Evolutionary conservation across 2,797 vertebrate species (phyloP).

Genomic region (Denticeps clupeoides): DNA sequence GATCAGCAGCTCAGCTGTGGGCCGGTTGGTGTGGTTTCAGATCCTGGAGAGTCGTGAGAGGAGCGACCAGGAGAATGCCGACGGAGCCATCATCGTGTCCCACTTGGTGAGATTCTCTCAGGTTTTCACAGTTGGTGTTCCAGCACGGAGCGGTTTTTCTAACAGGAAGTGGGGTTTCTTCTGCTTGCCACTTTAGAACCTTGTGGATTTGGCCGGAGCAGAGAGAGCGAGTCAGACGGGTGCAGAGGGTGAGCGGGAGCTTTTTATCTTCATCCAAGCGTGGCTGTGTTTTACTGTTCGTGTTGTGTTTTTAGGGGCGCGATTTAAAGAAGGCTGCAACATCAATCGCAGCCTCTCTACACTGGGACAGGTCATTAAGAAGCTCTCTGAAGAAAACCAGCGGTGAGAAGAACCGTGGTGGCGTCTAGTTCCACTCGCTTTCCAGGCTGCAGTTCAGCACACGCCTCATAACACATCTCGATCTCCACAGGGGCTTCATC

Average conservation of each 20-base stretch:
- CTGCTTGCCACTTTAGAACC: constrained; percentile 58
- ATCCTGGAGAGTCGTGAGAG: constrained; percentile 87
- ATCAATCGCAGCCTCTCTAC: constrained; percentile 97
- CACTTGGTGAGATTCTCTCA: constrained; percentile 90
- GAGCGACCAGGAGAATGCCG: constrained; percentile 71
- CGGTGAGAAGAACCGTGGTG: too few species aligned
- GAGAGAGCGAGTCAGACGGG: constrained; percentile 96
- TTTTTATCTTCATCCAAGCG: too few species aligned
- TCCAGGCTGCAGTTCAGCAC: too few species aligned
- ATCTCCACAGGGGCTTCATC: constrained; percentile 83
- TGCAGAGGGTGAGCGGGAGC: constrained; percentile 78
- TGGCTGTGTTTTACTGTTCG: constrained; percentile 54
- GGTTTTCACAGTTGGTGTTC: too few species aligned
- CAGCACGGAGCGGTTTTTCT: too few species aligned
- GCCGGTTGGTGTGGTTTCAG: too few species aligned
- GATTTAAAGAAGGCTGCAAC: constrained; percentile 92
- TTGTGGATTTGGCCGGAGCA: constrained; percentile 95
- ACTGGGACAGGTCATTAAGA: constrained; percentile 88
- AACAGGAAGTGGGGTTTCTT: too few species aligned
- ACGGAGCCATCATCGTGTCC: constrained; percentile 88
- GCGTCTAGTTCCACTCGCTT: too few species aligned
- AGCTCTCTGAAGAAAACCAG: constrained; percentile 84
- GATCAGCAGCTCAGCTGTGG: too few species aligned
- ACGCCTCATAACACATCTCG: constrained; percentile 36
- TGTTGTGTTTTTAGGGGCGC: constrained; percentile 64